phyloP scores from a whole-genome alignment of 1,140 invertebrate genomes.

The Cataglyphis hispanica region DNA sequence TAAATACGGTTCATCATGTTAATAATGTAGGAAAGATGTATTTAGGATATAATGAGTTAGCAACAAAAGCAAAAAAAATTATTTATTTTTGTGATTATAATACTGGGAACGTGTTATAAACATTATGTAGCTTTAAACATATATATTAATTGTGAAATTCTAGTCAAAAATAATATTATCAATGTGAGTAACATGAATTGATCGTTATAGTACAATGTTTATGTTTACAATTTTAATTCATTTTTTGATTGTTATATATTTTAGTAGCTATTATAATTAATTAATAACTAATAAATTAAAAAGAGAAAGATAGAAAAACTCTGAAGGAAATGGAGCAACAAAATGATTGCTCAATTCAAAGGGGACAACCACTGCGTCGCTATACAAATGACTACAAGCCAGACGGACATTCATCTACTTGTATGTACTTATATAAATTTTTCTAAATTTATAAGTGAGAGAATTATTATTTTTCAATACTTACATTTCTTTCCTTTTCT shows the following conservation, averaged over 20 bases:
- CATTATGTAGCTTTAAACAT: background rate
- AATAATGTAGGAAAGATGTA: conserved; percentile 27
- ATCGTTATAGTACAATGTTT: background rate
- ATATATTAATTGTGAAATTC: conserved; percentile 10
- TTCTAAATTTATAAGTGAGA: background rate
- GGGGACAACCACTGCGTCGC: conserved; percentile 79
- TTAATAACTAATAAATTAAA: background rate
- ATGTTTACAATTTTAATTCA: background rate
- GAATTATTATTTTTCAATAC: conserved; percentile 13
- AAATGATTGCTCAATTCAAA: conserved; percentile 80
- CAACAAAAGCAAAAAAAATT: conserved; percentile 1
- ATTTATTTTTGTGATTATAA: conserved; percentile 32
- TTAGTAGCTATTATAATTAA: background rate
- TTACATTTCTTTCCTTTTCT: background rate
- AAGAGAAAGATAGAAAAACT: background rate
- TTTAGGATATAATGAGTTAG: background rate
- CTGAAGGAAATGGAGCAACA: conserved; percentile 81
- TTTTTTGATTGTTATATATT: background rate
- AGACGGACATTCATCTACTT: conserved; percentile 77
- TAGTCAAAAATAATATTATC: conserved; percentile 5
- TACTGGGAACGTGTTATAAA: background rate
- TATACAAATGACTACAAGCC: conserved; percentile 82
- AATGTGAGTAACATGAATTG: background rate
- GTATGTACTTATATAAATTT: conserved; percentile 73
- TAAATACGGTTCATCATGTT: background rate